Percentiles rank a stretch among this genome's conserved stretches.
Evolutionary conservation across 2,797 vertebrate species (phyloP).

Genomic region (Epinephelus coioides): DNA sequence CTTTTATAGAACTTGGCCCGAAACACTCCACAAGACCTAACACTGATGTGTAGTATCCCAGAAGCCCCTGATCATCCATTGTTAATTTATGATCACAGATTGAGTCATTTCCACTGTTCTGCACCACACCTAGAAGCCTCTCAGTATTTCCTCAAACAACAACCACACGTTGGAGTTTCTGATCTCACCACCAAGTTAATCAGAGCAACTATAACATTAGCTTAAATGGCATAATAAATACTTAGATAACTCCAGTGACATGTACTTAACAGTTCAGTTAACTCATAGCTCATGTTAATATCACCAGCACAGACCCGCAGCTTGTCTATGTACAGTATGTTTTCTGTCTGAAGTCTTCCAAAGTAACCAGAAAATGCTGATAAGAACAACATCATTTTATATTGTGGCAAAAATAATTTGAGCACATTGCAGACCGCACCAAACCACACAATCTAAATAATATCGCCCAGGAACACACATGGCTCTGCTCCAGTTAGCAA

Average conservation of each 20-base stretch:
- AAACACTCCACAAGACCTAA: not conserved
- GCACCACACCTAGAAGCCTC: not conserved
- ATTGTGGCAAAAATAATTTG: not conserved
- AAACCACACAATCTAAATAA: constrained; percentile 14
- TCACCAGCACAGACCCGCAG: no score
- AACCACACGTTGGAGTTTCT: not conserved
- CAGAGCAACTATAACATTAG: not conserved
- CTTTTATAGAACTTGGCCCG: not conserved
- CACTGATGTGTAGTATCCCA: constrained; percentile 3
- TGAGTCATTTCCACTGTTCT: not conserved
- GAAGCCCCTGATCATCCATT: not conserved
- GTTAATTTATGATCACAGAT: not conserved
- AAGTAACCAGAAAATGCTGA: not conserved
- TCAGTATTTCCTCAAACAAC: not conserved
- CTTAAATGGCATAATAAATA: not conserved
- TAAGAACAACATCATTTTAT: constrained; percentile 2
- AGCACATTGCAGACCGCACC: constrained; percentile 5
- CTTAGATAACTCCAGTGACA: not conserved
- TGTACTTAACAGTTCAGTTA: no score
- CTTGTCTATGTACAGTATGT: no score
- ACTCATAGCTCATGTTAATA: no score
- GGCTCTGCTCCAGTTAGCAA: constrained; percentile 21
- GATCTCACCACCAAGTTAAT: not conserved
- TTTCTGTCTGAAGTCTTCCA: no score
- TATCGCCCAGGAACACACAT: constrained; percentile 12